A percentile compares a stretch with the other conserved stretches of the same genome.
These are phyloP conservation scores for fruit fly (Drosophila melanogaster) DNA, from an alignment of 1,140 invertebrate genomes.

Conservation along the genomic window Release_6_plus_ISO1_MT NC_004354.4:20479001-20479500, in stretches of 20 bases:
- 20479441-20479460: background rate
- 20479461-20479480: background rate
- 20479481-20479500: too few species aligned
- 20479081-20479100: constrained; percentile 9
- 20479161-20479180: too few species aligned
- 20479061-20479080: background rate
- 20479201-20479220: background rate
- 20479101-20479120: constrained; percentile 1
- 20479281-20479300: constrained; percentile 5
- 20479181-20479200: background rate
- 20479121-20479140: constrained; percentile 1
- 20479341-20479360: background rate
- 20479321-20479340: constrained; percentile 30
- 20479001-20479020: constrained; percentile 13
- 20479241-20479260: constrained; percentile 4
- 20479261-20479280: constrained; percentile 15
- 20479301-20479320: background rate
- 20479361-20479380: background rate
- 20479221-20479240: background rate
- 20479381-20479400: background rate
- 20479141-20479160: background rate
- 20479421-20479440: background rate
- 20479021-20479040: constrained; percentile 12
- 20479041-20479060: background rate
- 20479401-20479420: background rate